A percentile compares a stretch with the other conserved stretches of the same genome.
These are phyloP conservation scores for Plebejus argus DNA, from an alignment of 2,888 invertebrate genomes.

Conservation along the genomic window DNA sequence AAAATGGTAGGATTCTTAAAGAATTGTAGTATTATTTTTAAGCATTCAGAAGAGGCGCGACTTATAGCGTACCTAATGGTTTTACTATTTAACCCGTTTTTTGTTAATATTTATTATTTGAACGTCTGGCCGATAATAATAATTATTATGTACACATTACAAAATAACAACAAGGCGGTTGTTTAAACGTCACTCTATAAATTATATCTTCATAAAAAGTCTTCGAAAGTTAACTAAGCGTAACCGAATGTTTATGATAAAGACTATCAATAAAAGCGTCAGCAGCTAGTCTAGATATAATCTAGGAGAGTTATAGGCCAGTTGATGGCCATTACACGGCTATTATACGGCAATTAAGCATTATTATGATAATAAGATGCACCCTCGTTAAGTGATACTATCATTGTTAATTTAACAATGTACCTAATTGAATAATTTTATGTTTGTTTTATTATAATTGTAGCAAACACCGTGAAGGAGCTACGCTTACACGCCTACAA, in stretches of 20 bases:
- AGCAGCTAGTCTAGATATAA: slow-evolving; percentile 40
- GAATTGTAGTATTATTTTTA: too few relatives aligned
- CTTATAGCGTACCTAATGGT: too few relatives aligned
- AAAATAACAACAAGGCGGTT: background rate
- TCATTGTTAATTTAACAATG: slow-evolving; percentile 40
- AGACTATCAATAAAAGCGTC: slow-evolving; percentile 37
- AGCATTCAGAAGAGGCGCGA: too few relatives aligned
- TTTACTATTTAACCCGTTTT: too few relatives aligned
- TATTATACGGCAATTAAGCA: slow-evolving; percentile 58
- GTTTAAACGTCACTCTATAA: background rate
- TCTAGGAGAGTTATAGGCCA: slow-evolving; percentile 47
- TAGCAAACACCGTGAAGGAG: background rate
- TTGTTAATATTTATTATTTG: too few relatives aligned
- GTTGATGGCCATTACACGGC: slow-evolving; percentile 70
- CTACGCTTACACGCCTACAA: background rate
- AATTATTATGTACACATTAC: background rate
- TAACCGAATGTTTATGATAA: slow-evolving; percentile 23
- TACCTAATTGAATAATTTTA: slow-evolving; percentile 25
- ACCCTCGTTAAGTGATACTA: slow-evolving; percentile 64
- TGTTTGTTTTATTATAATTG: slow-evolving; percentile 31
- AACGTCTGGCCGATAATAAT: too few relatives aligned
- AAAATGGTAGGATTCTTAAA: too few relatives aligned
- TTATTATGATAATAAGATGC: slow-evolving; percentile 64
- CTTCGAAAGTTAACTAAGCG: background rate
- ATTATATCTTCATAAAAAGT: background rate